Conservation (phyloP, 2,113 vertebrate species). For the Halichoeres trimaculatus region DNA sequence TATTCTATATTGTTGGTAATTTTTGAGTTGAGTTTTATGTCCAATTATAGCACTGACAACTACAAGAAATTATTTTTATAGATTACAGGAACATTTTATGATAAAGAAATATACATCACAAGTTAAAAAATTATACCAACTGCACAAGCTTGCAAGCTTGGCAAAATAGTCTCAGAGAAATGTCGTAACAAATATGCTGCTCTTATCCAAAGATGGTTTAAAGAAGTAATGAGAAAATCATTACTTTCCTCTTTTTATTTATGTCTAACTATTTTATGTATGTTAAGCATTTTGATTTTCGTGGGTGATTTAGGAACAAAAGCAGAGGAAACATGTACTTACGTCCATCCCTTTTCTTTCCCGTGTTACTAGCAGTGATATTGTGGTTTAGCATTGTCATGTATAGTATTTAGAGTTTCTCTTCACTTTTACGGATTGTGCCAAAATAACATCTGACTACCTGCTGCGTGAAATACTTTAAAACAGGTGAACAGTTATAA, state of each 20-base stretch:
- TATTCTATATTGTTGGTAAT: not conserved
- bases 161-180: slow-evolving; percentile 5
- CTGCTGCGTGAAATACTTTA: slow-evolving; percentile 57
- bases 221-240: slow-evolving; percentile 27
- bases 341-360: slow-evolving; percentile 37
- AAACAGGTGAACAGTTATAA: slow-evolving; percentile 35
- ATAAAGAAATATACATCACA: not conserved
- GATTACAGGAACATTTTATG: not conserved
- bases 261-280: slow-evolving; percentile 47
- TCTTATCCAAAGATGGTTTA: slow-evolving; percentile 52
- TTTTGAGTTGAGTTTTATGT: slow-evolving; percentile 16
- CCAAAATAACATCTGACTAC: slow-evolving; percentile 69
- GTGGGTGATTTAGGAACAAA: slow-evolving; percentile 37
- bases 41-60: slow-evolving; percentile 14
- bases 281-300: slow-evolving; percentile 47
- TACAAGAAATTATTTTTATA: not conserved
- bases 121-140: slow-evolving; percentile 2
- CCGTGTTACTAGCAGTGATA: slow-evolving; percentile 42
- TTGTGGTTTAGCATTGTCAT: slow-evolving; percentile 28
- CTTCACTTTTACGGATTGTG: slow-evolving; percentile 47
- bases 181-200: slow-evolving; percentile 11
- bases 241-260: slow-evolving; percentile 52
- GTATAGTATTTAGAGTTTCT: slow-evolving; percentile 23
- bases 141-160: not conserved
- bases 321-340: slow-evolving; percentile 9